phyloP scores from a whole-genome alignment of 2,113 vertebrate genomes.

The Myiagra hebetior region DNA sequence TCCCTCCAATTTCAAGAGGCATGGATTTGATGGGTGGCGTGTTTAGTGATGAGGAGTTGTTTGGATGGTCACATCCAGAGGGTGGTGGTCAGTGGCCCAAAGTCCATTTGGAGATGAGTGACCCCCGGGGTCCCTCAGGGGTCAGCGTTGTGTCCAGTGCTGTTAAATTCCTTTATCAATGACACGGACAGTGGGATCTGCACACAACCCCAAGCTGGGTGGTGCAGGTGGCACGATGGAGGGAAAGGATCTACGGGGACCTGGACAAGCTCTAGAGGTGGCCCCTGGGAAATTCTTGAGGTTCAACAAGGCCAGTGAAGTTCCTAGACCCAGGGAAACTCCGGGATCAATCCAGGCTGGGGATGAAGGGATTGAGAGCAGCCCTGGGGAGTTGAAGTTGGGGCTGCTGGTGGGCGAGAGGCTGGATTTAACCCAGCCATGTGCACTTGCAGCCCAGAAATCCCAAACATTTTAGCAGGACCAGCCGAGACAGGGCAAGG shows the following conservation, averaged over 20 bases:
- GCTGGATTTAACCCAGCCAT: neutral
- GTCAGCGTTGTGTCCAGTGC: neutral
- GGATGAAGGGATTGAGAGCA: neutral
- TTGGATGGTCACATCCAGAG: neutral
- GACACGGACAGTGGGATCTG: neutral
- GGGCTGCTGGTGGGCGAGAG: neutral
- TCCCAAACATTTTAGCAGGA: neutral
- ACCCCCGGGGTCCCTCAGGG: neutral
- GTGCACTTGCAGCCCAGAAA: neutral
- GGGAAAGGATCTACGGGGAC: neutral
- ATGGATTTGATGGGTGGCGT: neutral
- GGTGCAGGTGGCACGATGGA: neutral
- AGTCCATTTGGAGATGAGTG: neutral
- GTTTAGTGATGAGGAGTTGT: neutral
- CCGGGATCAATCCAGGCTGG: neutral
- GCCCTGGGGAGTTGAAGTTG: neutral
- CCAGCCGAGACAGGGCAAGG: neutral
- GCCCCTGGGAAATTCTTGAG: neutral
- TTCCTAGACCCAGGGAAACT: fast-evolving
- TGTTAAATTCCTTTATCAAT: neutral
- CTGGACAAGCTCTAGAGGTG: neutral
- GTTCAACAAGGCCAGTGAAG: neutral
- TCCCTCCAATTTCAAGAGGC: fast-evolving
- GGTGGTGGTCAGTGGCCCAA: neutral
- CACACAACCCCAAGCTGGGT: fast-evolving